phyloP scores from a whole-genome alignment of 2,888 invertebrate genomes.

The Troilus luridus region DNA sequence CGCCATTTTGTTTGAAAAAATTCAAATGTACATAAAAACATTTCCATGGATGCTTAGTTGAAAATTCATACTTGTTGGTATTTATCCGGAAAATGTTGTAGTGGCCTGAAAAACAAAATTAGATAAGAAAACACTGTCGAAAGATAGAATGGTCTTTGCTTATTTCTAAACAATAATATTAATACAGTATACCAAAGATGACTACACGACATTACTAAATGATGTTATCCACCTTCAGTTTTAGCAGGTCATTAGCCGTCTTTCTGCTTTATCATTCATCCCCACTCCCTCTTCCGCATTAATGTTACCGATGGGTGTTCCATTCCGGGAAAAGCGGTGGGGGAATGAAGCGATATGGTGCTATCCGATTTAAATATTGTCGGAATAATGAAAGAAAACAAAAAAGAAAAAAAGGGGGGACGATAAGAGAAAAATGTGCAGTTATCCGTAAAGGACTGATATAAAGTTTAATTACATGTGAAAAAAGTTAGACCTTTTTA shows the following conservation, averaged over 20 bases:
- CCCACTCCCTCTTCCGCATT: not conserved
- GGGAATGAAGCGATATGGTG: not conserved
- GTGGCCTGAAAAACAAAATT: too few species aligned
- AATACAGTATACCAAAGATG: too few species aligned
- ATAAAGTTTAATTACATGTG: constrained; percentile 49
- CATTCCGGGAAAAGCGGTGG: not conserved
- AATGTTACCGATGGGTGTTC: not conserved
- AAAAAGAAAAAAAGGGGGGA: not conserved
- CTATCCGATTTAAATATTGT: constrained; percentile 31
- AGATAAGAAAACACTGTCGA: too few species aligned
- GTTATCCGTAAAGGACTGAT: constrained; percentile 48
- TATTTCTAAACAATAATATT: too few species aligned
- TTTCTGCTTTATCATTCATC: not conserved
- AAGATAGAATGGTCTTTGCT: too few species aligned
- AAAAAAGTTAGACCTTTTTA: constrained; percentile 17
- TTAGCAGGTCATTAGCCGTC: not conserved
- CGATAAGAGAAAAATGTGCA: constrained; percentile 40
- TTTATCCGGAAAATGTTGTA: too few species aligned
- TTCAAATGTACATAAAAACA: too few species aligned
- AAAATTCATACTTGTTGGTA: too few species aligned
- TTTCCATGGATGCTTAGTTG: too few species aligned
- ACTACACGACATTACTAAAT: not conserved
- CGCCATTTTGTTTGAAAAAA: too few species aligned
- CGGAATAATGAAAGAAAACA: constrained; percentile 39
- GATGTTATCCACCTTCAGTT: not conserved